Conservation (phyloP, 2,113 vertebrate genomes). For the Rhabdornis inornatus region DNA sequence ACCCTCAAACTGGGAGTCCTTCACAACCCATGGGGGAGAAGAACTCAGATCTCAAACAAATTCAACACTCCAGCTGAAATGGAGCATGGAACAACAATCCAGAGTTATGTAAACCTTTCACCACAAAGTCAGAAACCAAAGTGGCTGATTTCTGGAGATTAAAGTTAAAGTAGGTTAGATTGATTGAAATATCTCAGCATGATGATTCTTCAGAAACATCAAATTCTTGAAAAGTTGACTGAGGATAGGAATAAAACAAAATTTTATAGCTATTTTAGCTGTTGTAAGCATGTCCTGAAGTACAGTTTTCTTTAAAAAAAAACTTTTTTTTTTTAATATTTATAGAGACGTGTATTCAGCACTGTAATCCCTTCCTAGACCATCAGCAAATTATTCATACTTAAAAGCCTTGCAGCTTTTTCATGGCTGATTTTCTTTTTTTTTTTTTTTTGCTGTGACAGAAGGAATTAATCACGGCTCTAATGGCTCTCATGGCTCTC, state of each 20-base stretch:
- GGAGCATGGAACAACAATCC: neutral
- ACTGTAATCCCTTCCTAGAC: constrained; percentile 15
- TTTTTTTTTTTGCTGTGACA: constrained; percentile 21
- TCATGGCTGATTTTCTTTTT: constrained; percentile 19
- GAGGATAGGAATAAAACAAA: neutral
- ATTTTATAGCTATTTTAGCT: neutral
- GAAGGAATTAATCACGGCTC: constrained; percentile 63
- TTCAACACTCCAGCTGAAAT: neutral
- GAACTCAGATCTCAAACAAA: neutral
- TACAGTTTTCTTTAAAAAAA: neutral
- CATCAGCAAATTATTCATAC: constrained; percentile 53
- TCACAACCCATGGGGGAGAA: fast-evolving
- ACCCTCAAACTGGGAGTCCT: neutral
- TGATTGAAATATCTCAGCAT: neutral
- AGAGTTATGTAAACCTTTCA: neutral
- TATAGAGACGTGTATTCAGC: neutral
- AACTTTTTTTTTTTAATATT: neutral
- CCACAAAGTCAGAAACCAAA: neutral
- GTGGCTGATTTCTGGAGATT: neutral
- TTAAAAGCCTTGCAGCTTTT: constrained; percentile 50
- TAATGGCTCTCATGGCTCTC: constrained; percentile 58
- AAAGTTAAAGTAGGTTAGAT: neutral
- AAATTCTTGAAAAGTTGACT: neutral
- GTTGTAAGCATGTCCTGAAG: neutral
- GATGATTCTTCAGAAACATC: neutral